Base-by-base conservation (phyloP, 2,888 invertebrate species). In the Caenorhabditis panamensis region DNA sequence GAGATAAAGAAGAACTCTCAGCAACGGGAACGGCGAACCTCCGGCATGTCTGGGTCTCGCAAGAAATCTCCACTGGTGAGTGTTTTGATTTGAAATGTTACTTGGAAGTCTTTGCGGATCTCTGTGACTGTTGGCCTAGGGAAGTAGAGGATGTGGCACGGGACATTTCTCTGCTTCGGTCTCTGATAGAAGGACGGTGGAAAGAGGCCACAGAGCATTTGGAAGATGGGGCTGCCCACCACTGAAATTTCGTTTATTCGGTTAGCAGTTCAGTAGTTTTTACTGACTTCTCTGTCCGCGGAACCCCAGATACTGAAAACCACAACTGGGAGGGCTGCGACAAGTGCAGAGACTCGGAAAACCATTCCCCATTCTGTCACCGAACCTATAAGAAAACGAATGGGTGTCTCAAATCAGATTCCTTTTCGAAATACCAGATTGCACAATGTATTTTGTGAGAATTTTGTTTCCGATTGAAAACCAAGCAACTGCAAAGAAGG, bases 381-480 rank as follows among this genome's bases (percentile, higher is more conserved):
- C 9, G 86, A 84, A 11, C 87, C 87, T 85, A 56, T 31, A 67
- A 62, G 4, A 9, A 31, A 31, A 31, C n/a, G n/a, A n/a, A n/a
- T n/a, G n/a, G n/a, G 36, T 18, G 26, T 41, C 8, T 5, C 36
- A 54, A 58, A 20, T 2, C 4, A 31, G 4, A 26, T n/a, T 28
- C 26, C 51, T 9, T 3, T 41, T 20, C 11, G 6, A 37, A 16
- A 8, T 36, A 86, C 89, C 89, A 54, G 88, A 82, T 56, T 89
- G 88, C 0, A 89, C 89, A 28, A 89, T 89, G 72, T 86, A 83
- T 67, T 89, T 89, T 5, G 89, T 89, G 18, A 89, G 79, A 53
- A 89, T 86, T 63, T 89, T 89, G 78, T 89, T 89, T 31, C 84
- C 87, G 18, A 89, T 89, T 16, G 86, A 84, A 69, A 89, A 89